Base-by-base conservation (phyloP, 2,888 invertebrate genomes). In the Hypena proboscidalis region DNA sequence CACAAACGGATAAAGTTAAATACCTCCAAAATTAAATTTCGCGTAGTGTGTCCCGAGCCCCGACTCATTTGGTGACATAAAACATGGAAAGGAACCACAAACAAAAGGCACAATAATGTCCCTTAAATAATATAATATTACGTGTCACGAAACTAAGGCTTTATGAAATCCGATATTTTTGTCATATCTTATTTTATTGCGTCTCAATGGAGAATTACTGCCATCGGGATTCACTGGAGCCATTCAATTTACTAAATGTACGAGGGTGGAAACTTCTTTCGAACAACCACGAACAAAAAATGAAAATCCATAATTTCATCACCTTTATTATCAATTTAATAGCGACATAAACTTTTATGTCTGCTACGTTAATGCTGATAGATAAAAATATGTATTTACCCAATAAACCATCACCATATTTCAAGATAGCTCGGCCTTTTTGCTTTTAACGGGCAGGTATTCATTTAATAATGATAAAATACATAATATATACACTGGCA, bases 91-190 rank as follows among this genome's bases (percentile, higher is more conserved):
- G 68, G 74, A 74, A 75, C 73, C 74, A 74, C 80, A 81, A 76
- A 85, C 85, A 86, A 89, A 87, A 78, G 79, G 62, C 75, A 71
- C 73, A 78, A 85, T 83, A 82, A 85, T 85, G 88, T 85, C 84
- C 84, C 73, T 84, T 84, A 82, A 85, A 87, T 70, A 74, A 75
- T 88, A 89, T 90, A 89, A 90, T 89, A 89, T 88, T 86, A 89
- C 83, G 76, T 83, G 85, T 87, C 85, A 85, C 80, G 85, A 84
- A 86, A 86, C 84, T 82, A 85, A 85, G 85, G 84, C 90, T 90
- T 86, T 90, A 90, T 90, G 91, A 90, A 91, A 91, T 83, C 83
- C 65, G 91, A 91, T 91, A 91, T 87, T 90, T 90, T 90, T 91
- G 91, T 91, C 91, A 91, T 91, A 91, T 90, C 88, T 85, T 78